These are phyloP conservation scores for Myopa tessellatipennis DNA, from an alignment of 2,888 invertebrate species.

Conservation along the genomic window DNA sequence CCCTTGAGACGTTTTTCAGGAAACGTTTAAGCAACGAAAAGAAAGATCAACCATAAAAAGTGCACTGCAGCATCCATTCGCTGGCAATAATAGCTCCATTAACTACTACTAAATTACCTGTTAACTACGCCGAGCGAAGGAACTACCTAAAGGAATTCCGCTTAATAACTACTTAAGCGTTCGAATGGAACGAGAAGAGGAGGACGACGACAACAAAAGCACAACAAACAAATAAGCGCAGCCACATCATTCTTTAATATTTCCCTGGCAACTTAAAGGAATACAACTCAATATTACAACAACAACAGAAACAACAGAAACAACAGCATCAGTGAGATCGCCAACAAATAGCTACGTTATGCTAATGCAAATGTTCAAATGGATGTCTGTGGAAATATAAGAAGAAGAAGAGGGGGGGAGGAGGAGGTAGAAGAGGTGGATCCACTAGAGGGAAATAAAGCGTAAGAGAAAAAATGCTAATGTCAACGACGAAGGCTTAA, in stretches of 20 bases:
- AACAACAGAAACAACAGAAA: not conserved
- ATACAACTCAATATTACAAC: slow-evolving; percentile 10
- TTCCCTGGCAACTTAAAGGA: not conserved
- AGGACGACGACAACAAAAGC: not conserved
- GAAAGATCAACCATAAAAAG: slow-evolving; percentile 1
- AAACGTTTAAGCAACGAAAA: not conserved
- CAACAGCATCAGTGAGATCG: not conserved
- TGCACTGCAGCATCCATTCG: slow-evolving; percentile 5
- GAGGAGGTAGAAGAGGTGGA: not conserved
- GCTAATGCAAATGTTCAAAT: slow-evolving; percentile 13
- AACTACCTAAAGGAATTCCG: not conserved
- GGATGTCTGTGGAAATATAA: not conserved
- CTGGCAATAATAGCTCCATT: slow-evolving; percentile 12
- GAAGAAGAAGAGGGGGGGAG: not conserved
- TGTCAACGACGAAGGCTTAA: slow-evolving; percentile 34
- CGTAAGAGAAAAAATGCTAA: slow-evolving; percentile 16
- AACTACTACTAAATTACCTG: slow-evolving; percentile 27
- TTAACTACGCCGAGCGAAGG: slow-evolving; percentile 10
- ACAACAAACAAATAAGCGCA: not conserved
- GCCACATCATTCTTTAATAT: not conserved
- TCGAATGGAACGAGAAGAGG: not conserved
- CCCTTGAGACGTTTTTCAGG: not conserved
- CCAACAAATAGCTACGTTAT: slow-evolving; percentile 13
- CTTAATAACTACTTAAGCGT: slow-evolving; percentile 2
- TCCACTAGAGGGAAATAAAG: not conserved